Evolutionary conservation across 1,140 invertebrate genomes (phyloP).

Genomic region (Anagrus nilaparvatae): DNA sequence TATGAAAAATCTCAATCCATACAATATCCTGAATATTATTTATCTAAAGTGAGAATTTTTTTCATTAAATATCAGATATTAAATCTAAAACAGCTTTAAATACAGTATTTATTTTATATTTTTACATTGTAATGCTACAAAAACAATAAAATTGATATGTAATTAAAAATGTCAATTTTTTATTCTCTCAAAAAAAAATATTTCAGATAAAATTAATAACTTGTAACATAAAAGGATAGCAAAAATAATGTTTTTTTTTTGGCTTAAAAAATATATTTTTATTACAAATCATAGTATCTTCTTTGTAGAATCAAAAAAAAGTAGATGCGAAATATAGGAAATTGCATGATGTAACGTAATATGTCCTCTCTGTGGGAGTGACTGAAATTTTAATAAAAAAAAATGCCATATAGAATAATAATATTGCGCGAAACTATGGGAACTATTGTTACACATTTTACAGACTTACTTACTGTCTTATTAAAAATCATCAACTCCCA

Average conservation of each 20-base stretch:
- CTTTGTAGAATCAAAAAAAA: constrained; percentile 13
- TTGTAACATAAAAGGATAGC: too few relatives aligned
- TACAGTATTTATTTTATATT: too few relatives aligned
- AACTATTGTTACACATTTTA: constrained; percentile 39
- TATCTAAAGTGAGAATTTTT: constrained; percentile 6
- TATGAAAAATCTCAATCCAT: constrained; percentile 1
- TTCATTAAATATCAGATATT: constrained; percentile 13
- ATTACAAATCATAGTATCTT: constrained; percentile 4
- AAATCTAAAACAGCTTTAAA: too few relatives aligned
- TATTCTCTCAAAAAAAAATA: not conserved
- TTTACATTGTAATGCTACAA: constrained; percentile 3
- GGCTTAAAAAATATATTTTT: not conserved
- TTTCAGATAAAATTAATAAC: too few relatives aligned
- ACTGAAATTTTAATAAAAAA: constrained; percentile 17
- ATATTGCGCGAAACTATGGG: constrained; percentile 16
- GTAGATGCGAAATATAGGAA: constrained; percentile 25
- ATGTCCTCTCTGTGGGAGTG: constrained; percentile 38
- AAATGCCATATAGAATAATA: constrained; percentile 22
- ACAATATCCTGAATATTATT: constrained; percentile 9
- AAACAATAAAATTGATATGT: constrained; percentile 3
- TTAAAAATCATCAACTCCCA: constrained; percentile 27
- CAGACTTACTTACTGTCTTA: constrained; percentile 25
- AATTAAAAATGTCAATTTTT: not conserved
- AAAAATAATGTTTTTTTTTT: too few relatives aligned
- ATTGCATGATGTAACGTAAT: constrained; percentile 38